Conservation (phyloP, 2,888 invertebrate genomes). For the Dinocampus coccinellae region DNA sequence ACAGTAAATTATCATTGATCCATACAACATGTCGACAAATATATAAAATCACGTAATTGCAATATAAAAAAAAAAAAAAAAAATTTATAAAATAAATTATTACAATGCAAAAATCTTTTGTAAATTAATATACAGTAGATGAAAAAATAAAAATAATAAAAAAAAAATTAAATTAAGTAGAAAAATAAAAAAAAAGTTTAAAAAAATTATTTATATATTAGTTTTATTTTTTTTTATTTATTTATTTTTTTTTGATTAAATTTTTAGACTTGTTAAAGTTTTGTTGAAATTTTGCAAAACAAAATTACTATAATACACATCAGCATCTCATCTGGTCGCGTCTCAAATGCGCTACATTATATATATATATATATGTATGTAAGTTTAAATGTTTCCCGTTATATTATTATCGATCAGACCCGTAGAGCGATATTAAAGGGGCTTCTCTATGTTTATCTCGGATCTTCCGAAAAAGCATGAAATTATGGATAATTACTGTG, state of each 20-base stretch:
- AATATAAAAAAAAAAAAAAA: too few species aligned
- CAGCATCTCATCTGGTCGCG: constrained; percentile 38
- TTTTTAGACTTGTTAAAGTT: constrained; percentile 18
- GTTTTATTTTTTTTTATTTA: not conserved
- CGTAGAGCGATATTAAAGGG: constrained; percentile 61
- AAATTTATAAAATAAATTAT: too few species aligned
- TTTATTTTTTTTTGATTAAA: not conserved
- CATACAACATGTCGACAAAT: not conserved
- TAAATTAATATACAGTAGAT: too few species aligned
- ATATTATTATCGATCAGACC: constrained; percentile 66
- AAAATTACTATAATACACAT: constrained; percentile 66
- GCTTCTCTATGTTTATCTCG: constrained; percentile 64
- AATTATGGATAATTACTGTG: constrained; percentile 65
- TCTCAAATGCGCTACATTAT: not conserved
- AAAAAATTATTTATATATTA: not conserved
- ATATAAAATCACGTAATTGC: not conserved
- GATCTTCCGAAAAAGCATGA: constrained; percentile 62
- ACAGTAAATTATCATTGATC: not conserved
- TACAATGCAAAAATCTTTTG: too few species aligned
- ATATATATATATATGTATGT: constrained; percentile 31
- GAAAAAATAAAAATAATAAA: not conserved
- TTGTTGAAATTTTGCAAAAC: constrained; percentile 25
- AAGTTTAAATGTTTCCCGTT: constrained; percentile 58
- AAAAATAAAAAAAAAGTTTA: too few species aligned
- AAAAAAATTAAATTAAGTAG: too few species aligned